Conservation (phyloP, 2,888 invertebrate genomes). For the Apoderus coryli region DNA sequence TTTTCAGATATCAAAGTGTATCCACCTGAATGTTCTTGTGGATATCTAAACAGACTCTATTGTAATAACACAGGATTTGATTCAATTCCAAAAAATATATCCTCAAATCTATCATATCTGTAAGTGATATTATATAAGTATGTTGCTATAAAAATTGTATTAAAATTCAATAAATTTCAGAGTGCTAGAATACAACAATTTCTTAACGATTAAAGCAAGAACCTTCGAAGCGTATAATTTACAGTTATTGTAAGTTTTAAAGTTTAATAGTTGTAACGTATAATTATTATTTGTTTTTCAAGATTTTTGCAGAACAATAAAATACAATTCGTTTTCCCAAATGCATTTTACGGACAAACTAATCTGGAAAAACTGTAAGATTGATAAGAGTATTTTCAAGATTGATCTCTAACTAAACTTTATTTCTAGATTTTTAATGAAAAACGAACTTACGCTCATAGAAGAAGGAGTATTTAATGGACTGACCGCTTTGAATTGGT, state of each 20-base stretch:
- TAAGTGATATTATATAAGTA: too few relatives aligned
- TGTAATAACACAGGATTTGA: constrained; percentile 11
- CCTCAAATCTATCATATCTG: constrained; percentile 10
- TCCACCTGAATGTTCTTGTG: constrained; percentile 10
- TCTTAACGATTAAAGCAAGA: constrained; percentile 6
- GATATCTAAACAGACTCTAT: constrained; percentile 9
- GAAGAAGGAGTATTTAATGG: constrained; percentile 11
- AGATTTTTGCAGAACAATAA: constrained; percentile 12
- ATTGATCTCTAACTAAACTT: constrained; percentile 2
- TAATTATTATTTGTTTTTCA: constrained; percentile 6
- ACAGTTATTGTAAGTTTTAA: constrained; percentile 9
- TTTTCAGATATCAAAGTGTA: constrained; percentile 12
- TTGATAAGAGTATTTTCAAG: too few relatives aligned
- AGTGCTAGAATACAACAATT: constrained; percentile 8
- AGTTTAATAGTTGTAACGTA: constrained; percentile 7
- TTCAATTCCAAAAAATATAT: constrained; percentile 10
- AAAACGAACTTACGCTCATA: constrained; percentile 11
- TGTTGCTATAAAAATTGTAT: too few relatives aligned
- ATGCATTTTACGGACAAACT: constrained; percentile 10
- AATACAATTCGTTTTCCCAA: constrained; percentile 9
- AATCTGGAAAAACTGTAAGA: constrained; percentile 14
- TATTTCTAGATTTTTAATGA: constrained; percentile 12
- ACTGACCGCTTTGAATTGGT: constrained; percentile 12
- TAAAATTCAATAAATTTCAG: too few relatives aligned
- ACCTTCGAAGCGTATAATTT: constrained; percentile 9